A percentile compares a stretch with the other conserved stretches of the same genome.
These are phyloP conservation scores for Bubo bubo DNA, from an alignment of 2,113 vertebrate genomes.

Conservation along the genomic window DNA sequence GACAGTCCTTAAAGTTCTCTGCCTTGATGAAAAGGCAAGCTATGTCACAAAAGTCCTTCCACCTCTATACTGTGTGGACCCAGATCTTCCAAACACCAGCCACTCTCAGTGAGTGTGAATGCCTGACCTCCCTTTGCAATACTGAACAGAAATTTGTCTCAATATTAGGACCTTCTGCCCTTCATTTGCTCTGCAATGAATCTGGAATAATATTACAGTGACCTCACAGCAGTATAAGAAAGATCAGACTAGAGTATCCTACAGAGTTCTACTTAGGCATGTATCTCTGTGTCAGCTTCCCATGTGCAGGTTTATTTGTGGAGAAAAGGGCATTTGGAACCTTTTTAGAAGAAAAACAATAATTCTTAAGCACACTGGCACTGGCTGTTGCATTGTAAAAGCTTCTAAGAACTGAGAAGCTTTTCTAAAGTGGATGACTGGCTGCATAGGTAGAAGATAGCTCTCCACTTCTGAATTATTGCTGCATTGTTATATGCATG, in stretches of 20 bases:
- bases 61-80: neutral
- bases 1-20: neutral
- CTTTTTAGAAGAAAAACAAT: neutral
- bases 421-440: neutral
- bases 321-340: neutral
- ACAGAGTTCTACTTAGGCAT: neutral
- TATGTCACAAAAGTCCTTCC: neutral
- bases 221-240: neutral
- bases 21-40: neutral
- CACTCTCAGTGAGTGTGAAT: neutral
- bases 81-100: neutral
- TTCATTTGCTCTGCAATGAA: neutral
- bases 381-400: neutral
- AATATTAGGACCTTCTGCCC: neutral
- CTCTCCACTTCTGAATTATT: neutral
- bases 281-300: neutral
- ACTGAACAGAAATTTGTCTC: neutral
- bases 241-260: neutral
- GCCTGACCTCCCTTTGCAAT: neutral
- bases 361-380: neutral
- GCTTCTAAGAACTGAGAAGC: neutral
- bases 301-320: neutral
- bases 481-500: neutral
- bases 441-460: neutral
- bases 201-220: neutral